A percentile compares a stretch with the other conserved stretches of the same genome.
phyloP scores from a whole-genome alignment of 2,888 invertebrate genomes.

The Ophion slaviceki region DNA sequence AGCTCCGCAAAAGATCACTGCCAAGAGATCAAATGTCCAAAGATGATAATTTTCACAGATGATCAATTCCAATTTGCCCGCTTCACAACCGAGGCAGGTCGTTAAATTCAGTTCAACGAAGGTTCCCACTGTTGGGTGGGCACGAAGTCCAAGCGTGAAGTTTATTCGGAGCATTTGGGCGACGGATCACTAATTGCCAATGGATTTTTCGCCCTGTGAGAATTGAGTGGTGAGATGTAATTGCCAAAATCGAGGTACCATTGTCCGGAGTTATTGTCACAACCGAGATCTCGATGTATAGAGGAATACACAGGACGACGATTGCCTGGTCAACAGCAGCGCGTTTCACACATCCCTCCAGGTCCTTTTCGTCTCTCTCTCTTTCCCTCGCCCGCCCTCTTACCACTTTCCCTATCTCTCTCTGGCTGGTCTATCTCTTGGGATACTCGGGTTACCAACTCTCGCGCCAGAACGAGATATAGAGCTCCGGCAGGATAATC shows the following conservation, averaged over 20 bases:
- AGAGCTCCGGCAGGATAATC: slow-evolving; percentile 76
- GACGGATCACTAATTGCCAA: background rate
- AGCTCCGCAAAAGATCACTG: background rate
- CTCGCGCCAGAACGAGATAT: slow-evolving; percentile 63
- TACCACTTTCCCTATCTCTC: slow-evolving; percentile 20
- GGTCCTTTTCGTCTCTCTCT: slow-evolving; percentile 54
- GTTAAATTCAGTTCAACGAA: no score
- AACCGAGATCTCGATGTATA: slow-evolving; percentile 18
- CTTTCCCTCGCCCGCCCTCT: slow-evolving; percentile 46
- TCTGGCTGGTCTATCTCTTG: slow-evolving; percentile 67
- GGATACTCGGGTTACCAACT: slow-evolving; percentile 73
- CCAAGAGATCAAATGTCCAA: background rate
- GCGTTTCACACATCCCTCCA: slow-evolving; percentile 52
- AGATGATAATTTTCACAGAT: background rate
- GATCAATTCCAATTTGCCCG: background rate
- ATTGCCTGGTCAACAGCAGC: slow-evolving; percentile 49
- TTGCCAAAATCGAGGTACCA: slow-evolving; percentile 20
- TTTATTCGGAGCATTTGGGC: background rate
- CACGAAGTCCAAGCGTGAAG: background rate
- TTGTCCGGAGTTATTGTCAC: slow-evolving; percentile 8
- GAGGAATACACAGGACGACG: slow-evolving; percentile 36
- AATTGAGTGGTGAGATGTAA: background rate
- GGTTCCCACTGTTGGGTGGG: no score
- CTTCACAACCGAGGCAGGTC: background rate
- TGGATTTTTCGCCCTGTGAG: slow-evolving; percentile 13